Evolutionary conservation across 2,113 vertebrate genomes (phyloP), one percentile per base, ranked within the genome.

Genomic region (Nothobranchius furzeri): DNA sequence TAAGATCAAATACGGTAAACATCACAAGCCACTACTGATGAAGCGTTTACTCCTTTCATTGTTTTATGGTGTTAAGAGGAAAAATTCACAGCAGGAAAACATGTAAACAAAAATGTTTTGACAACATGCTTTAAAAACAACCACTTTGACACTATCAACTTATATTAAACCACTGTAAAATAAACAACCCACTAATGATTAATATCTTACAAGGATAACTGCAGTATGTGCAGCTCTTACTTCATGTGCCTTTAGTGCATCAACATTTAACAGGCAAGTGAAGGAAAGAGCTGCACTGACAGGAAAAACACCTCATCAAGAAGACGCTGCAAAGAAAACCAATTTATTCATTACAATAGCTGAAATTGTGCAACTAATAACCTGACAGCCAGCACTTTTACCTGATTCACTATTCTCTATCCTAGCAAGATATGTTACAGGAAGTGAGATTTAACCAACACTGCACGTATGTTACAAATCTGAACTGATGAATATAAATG

Each of bases 61-160:
- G 46, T 15, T 64, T 60, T 4, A 51, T 43, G 5, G 15, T 15
- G 40, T 50, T 7, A 60, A 64, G 54, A 1, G 15, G 9, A 9
- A 2, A 43, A 11, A 52, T 60, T 52, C 24, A 61, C n/a, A 35
- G 25, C 30, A 25, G 35, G 17, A 47, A 70, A 35, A 55, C 7
- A 61, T 9, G 24, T n/a, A 69, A 11, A 11, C 20, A 17, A 11
- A 43, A 53, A 10, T 52, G 1, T 36, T 40, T 60, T 80, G 8
- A 66, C 50, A 42, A 37, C 64, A 74, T 49, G 52, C 42, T 52
- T 53, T 56, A 64, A 43, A 30, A 45, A 30, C 1, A 20, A 67
- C 14, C 63, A 60, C 50, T 52, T 73, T 12, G 43, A 69, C 45
- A 59, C 17, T n/a, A 36, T 50, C 17, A 55, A 65, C 60, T 3